A percentile compares a stretch with the other conserved stretches of the same genome.
Conservation (phyloP, 2,113 vertebrate genomes). For the Boleophthalmus pectinirostris region DNA sequence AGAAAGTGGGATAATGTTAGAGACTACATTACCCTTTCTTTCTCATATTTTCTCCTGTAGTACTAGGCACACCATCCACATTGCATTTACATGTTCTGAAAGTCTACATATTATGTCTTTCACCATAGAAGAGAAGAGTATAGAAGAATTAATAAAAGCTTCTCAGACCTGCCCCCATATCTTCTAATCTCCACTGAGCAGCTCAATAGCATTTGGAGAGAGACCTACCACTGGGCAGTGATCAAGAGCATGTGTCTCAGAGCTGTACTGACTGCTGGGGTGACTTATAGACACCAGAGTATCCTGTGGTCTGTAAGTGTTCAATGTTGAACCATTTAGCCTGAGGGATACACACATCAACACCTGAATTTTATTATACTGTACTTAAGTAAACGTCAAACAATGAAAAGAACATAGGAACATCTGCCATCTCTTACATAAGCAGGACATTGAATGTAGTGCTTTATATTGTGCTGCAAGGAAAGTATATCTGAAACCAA, state of each 20-base stretch:
- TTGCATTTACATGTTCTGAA: too few species aligned
- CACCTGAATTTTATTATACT: constrained; percentile 31
- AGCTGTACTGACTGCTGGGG: constrained; percentile 25
- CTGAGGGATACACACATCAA: constrained; percentile 20
- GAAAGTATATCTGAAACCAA: neutral
- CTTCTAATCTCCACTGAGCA: neutral
- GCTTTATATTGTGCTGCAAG: constrained; percentile 14
- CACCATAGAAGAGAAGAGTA: too few species aligned
- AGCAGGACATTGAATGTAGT: constrained; percentile 14
- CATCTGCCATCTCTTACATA: constrained; percentile 20
- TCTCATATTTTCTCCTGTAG: constrained; percentile 14
- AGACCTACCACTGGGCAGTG: neutral
- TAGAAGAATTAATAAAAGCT: neutral
- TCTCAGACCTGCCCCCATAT: neutral
- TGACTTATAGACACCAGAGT: constrained; percentile 27
- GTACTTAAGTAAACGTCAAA: constrained; percentile 35
- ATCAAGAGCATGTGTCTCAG: constrained; percentile 16
- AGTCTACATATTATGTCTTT: too few species aligned
- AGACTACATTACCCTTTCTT: constrained; percentile 29
- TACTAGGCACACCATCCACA: too few species aligned
- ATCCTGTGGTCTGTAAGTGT: constrained; percentile 41
- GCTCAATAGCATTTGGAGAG: neutral
- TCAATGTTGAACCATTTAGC: constrained; percentile 34
- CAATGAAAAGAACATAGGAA: constrained; percentile 17
- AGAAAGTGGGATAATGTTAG: constrained; percentile 19